phyloP scores from a whole-genome alignment of 1,140 invertebrate species.

The Plectrocnemia conspersa region DNA sequence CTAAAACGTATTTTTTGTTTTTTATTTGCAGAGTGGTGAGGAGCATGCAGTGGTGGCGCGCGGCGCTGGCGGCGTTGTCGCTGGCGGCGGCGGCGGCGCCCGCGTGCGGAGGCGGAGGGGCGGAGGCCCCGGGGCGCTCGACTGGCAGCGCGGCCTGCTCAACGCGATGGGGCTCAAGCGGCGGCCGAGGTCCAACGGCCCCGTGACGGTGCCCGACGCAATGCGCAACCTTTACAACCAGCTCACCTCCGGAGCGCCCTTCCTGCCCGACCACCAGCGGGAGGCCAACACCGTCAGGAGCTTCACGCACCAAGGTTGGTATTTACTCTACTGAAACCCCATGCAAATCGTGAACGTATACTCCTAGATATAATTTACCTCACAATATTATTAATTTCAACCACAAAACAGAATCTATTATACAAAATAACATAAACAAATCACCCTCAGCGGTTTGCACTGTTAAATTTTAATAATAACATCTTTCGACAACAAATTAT shows the following conservation, averaged over 20 bases:
- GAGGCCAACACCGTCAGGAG: conserved; percentile 82
- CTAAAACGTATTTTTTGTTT: not conserved
- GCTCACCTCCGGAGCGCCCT: conserved; percentile 58
- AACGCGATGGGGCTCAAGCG: conserved; percentile 30
- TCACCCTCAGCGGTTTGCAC: too few relatives aligned
- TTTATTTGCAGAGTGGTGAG: conserved; percentile 33
- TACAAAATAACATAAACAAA: too few relatives aligned
- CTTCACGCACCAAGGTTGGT: conserved; percentile 75
- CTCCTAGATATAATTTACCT: too few relatives aligned
- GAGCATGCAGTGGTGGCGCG: conserved; percentile 37
- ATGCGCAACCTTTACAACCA: conserved; percentile 72
- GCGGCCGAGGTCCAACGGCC: conserved; percentile 37
- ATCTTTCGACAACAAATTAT: too few relatives aligned
- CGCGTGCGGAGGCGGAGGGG: conserved; percentile 37
- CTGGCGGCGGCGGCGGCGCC: conserved; percentile 35
- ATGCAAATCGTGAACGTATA: too few relatives aligned
- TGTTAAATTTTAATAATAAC: too few relatives aligned
- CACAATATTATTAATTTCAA: too few relatives aligned
- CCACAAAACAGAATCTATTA: too few relatives aligned
- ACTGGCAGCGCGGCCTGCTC: conserved; percentile 39
- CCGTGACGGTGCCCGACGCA: conserved; percentile 64
- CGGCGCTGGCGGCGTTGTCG: conserved; percentile 34
- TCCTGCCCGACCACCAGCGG: conserved; percentile 60
- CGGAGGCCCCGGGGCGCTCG: conserved; percentile 21
- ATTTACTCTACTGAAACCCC: too few relatives aligned